These are phyloP conservation scores for Excalfactoria chinensis DNA, from an alignment of 2,113 vertebrate species.

Conservation along the genomic window DNA sequence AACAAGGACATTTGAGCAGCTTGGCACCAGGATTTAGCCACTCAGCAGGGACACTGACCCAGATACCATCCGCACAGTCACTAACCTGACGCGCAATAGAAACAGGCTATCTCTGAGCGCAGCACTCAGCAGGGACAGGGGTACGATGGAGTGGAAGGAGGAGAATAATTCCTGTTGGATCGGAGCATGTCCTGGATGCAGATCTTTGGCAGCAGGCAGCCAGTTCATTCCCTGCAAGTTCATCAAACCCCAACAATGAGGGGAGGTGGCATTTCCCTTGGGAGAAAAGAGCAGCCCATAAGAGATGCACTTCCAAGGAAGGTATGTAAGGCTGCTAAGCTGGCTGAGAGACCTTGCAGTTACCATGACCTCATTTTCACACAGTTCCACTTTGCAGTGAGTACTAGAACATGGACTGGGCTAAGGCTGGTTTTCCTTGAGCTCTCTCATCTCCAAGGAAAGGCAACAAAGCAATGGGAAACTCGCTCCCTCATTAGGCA, in stretches of 20 bases:
- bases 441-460: neutral
- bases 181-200: neutral
- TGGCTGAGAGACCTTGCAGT: neutral
- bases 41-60: neutral
- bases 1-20: neutral
- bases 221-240: neutral
- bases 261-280: neutral
- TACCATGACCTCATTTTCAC: neutral
- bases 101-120: accelerated
- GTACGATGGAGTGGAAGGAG: accelerated
- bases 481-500: neutral
- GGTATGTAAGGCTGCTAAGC: neutral
- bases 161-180: neutral
- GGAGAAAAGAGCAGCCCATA: neutral
- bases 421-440: neutral
- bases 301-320: neutral
- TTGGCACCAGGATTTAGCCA: neutral
- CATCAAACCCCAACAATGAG: neutral
- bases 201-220: accelerated
- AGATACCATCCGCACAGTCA: neutral
- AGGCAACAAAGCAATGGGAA: neutral
- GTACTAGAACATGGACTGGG: neutral
- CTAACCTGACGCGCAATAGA: neutral
- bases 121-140: accelerated
- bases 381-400: neutral